A percentile compares a stretch with the other conserved stretches of the same genome.
Conservation (phyloP, 1,140 invertebrate species). For the Leptestheria dahalacensis region DNA sequence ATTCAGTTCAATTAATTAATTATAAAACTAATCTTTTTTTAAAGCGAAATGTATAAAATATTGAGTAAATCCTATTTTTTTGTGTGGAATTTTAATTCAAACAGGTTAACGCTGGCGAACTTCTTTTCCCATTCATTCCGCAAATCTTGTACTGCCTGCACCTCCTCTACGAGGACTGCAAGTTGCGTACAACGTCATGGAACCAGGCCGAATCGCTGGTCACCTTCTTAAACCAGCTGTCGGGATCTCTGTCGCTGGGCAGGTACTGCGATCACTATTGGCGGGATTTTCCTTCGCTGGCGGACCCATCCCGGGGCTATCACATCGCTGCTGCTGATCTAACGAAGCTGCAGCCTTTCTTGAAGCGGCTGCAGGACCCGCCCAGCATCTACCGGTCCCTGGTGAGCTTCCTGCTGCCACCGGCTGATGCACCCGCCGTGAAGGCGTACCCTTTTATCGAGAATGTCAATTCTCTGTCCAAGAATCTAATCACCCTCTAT, state of each 20-base stretch:
- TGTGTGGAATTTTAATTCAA: no score
- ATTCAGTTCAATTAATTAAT: no score
- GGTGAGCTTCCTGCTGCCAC: slow-evolving; percentile 39
- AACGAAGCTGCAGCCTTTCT: slow-evolving; percentile 33
- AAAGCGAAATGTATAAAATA: no score
- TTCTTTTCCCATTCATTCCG: neutral
- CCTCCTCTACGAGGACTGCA: slow-evolving; percentile 46
- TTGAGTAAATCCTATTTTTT: slow-evolving; percentile 13
- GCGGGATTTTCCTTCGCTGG: slow-evolving; percentile 57
- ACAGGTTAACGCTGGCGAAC: neutral
- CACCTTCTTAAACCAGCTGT: slow-evolving; percentile 56
- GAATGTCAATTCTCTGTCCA: slow-evolving; percentile 45
- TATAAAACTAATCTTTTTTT: no score
- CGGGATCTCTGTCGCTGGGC: slow-evolving; percentile 54
- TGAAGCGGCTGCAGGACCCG: slow-evolving; percentile 27
- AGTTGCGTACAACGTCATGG: slow-evolving; percentile 54
- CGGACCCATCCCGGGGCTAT: slow-evolving; percentile 34
- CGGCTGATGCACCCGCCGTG: slow-evolving; percentile 23
- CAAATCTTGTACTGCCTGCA: slow-evolving; percentile 5
- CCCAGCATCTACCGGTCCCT: slow-evolving; percentile 54
- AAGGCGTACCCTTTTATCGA: slow-evolving; percentile 47
- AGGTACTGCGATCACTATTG: slow-evolving; percentile 67
- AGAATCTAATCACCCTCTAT: slow-evolving; percentile 39
- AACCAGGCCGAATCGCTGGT: slow-evolving; percentile 51
- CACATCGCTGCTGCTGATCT: slow-evolving; percentile 40